A percentile compares a stretch with the other conserved stretches of the same genome.
phyloP scores from a whole-genome alignment of 1,140 invertebrate genomes.

The Drosophila prosaltans region DNA sequence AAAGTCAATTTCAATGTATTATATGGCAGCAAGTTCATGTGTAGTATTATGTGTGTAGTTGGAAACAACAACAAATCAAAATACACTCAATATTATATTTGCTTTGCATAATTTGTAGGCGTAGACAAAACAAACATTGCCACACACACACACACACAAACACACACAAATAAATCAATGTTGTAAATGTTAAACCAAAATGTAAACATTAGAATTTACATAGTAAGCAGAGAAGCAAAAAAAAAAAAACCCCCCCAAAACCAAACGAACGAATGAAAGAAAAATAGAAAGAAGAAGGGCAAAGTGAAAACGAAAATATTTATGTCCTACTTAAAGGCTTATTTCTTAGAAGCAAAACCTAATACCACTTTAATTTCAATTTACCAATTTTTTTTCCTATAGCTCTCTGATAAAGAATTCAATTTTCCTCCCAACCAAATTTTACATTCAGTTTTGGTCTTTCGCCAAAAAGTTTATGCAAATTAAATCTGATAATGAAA shows the following conservation, averaged over 20 bases:
- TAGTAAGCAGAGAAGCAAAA: conserved; percentile 21
- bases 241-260: neutral
- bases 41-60: neutral
- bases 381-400: conserved; percentile 49
- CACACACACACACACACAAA: conserved; percentile 9
- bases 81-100: conserved; percentile 36
- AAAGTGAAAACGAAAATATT: conserved; percentile 40
- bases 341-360: conserved; percentile 36
- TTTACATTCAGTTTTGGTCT: conserved; percentile 43
- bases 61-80: conserved; percentile 8
- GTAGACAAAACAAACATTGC: conserved; percentile 24
- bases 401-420: conserved; percentile 5
- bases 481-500: neutral
- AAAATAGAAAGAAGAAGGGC: conserved; percentile 23
- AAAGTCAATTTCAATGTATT: conserved; percentile 9
- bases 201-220: conserved; percentile 58
- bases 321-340: conserved; percentile 61
- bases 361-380: conserved; percentile 64
- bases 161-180: conserved; percentile 63
- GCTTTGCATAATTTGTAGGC: conserved; percentile 54
- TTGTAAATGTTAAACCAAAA: conserved; percentile 47
- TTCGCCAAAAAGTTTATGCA: conserved; percentile 5
- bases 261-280: neutral
- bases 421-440: neutral
- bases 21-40: neutral